Conservation (phyloP, 2,888 invertebrate genomes). For the Coleophora deauratella region DNA sequence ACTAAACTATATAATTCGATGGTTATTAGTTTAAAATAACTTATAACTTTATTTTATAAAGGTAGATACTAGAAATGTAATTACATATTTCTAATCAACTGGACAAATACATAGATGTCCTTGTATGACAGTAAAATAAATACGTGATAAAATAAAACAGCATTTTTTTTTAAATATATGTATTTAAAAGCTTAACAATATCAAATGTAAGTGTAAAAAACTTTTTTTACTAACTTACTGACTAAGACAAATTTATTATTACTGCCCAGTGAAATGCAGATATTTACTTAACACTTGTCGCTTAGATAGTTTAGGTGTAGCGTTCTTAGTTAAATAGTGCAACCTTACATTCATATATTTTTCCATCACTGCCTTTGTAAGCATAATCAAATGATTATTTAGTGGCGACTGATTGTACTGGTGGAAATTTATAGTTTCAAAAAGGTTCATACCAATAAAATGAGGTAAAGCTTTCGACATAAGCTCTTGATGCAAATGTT, state of each 20-base stretch:
- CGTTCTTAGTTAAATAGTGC: conserved; percentile 10
- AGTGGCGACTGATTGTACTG: conserved; percentile 7
- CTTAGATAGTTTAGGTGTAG: conserved; percentile 6
- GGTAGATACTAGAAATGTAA: no score
- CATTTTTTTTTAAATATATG: no score
- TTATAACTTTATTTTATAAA: no score
- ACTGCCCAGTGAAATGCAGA: conserved; percentile 7
- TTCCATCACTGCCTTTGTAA: conserved; percentile 6
- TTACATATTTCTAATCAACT: no score
- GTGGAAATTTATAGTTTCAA: conserved; percentile 5
- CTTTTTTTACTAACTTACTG: no score
- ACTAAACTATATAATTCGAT: no score
- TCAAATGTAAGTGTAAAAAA: no score
- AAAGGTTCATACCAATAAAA: conserved; percentile 7
- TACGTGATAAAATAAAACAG: no score
- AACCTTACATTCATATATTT: conserved; percentile 9
- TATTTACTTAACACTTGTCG: conserved; percentile 9
- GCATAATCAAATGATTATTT: conserved; percentile 5
- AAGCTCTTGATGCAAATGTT: not conserved
- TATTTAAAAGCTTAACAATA: no score
- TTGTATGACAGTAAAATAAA: no score
- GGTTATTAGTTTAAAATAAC: no score
- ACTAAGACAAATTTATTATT: not conserved
- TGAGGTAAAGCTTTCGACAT: conserved; percentile 3
- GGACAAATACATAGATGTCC: no score